phyloP scores from a whole-genome alignment of 2,797 vertebrate genomes.

The Crypturellus tataupa region DNA sequence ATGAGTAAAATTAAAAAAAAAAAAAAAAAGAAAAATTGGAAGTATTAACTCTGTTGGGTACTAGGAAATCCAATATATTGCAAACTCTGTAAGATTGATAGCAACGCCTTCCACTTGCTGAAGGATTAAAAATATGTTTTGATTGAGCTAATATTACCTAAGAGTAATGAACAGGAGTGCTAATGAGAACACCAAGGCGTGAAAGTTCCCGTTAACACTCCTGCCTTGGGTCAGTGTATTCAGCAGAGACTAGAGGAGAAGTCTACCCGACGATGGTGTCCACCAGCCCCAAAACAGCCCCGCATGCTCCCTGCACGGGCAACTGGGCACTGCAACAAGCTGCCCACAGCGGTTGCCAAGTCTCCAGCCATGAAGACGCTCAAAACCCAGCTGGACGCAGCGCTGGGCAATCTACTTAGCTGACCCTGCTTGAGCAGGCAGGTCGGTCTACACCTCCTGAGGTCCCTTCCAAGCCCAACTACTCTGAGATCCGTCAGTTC shows the following conservation, averaged over 20 bases:
- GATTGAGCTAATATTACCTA: neutral
- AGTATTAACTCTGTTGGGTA: fast-evolving
- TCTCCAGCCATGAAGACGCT: neutral
- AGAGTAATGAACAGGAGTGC: neutral
- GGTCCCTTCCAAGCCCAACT: neutral
- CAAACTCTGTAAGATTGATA: neutral
- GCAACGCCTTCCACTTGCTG: neutral
- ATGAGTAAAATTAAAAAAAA: neutral
- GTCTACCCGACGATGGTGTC: no score
- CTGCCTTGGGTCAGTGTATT: neutral
- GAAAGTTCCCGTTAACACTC: no score
- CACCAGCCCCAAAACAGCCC: neutral
- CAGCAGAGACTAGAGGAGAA: neutral
- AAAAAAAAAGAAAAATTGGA: neutral
- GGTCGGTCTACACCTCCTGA: neutral
- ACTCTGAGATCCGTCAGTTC: neutral
- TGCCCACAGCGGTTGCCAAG: neutral
- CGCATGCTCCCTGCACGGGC: no score
- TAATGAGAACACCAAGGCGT: neutral
- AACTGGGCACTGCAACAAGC: neutral
- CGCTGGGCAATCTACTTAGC: neutral
- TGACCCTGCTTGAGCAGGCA: no score
- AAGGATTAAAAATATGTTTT: neutral
- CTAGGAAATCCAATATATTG: neutral
- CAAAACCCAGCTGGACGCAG: neutral